Conservation (phyloP, 2,113 vertebrate genomes). For the Takifugu bimaculatus region DNA sequence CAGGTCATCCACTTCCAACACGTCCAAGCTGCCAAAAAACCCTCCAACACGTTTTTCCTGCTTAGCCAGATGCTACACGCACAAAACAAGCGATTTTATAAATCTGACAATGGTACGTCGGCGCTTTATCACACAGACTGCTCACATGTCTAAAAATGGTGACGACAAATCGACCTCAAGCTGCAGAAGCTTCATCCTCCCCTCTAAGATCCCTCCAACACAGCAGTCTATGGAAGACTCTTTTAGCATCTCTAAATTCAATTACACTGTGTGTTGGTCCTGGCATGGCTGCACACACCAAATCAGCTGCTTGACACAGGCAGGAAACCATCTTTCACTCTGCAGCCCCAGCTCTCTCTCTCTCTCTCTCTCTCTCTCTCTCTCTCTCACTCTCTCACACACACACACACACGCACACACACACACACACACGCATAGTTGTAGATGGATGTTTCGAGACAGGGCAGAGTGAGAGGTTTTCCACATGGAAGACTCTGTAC, state of each 20-base stretch:
- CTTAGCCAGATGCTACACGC: no score
- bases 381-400: conserved; percentile 19
- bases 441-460: conserved; percentile 54
- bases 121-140: no score
- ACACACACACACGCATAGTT: conserved; percentile 14
- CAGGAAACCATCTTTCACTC: conserved; percentile 44
- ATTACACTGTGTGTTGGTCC: conserved; percentile 11
- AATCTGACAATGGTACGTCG: no score
- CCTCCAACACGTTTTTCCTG: no score
- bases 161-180: neutral
- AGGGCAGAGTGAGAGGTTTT: conserved; percentile 56
- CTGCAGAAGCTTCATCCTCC: neutral
- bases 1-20: no score
- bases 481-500: conserved; percentile 61
- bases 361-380: neutral
- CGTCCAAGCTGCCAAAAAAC: no score
- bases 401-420: conserved; percentile 25
- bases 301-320: conserved; percentile 34
- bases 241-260: conserved; percentile 9
- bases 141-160: no score
- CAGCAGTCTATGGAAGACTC: neutral
- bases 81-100: no score
- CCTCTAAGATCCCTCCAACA: neutral
- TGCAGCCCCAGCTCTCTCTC: conserved; percentile 32
- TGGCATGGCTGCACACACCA: conserved; percentile 28